Evolutionary conservation across 1,140 invertebrate genomes (phyloP), one percentile per base, ranked within the genome.

Genomic region (Drosophila varians): DNA sequence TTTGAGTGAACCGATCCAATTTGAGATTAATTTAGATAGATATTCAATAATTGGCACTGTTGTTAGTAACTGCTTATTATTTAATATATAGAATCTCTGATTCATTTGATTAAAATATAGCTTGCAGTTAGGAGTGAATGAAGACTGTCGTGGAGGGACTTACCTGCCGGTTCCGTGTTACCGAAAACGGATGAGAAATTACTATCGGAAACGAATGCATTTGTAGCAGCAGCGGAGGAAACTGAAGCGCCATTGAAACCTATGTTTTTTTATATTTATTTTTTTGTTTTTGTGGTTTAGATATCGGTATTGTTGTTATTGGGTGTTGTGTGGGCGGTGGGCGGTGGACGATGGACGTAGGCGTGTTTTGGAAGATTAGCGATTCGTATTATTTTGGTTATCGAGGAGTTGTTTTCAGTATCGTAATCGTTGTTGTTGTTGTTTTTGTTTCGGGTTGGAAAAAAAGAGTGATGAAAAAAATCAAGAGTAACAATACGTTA

Each of bases 151-250:
- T 60, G 53, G 57, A 43, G 77, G 45, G 48, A 92, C 93, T 94
- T 94, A 96, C 95, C 93, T 94, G 95, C 91, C 89, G 94, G 90
- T 92, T 95, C 94, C 92, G 93, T 92, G 92, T 93, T 94, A 91
- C 95, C 96, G 92, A 97, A 97, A 60, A 96, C 96, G 76, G 96
- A 96, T 80, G 94, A 94, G 93, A 97, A 97, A 92, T 94, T 95
- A 91, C 95, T 95, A 92, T 97, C 96, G 90, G 95, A 95, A 91
- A 96, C 96, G 93, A 97, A 97, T 77, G 95, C 93, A 93, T 94
- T 95, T 93, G 93, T 94, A 92, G 93, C 94, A 92, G 93, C 92
- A 74, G 92, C 91, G 73, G 90, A 92, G 90, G 92, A 91, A 73
- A 89, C 76, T 82, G 93, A 92, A 92, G 66, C 90, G 90, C 86